Base-by-base conservation (phyloP, 2,888 invertebrate genomes). In the Harpagoxenus sublaevis region DNA sequence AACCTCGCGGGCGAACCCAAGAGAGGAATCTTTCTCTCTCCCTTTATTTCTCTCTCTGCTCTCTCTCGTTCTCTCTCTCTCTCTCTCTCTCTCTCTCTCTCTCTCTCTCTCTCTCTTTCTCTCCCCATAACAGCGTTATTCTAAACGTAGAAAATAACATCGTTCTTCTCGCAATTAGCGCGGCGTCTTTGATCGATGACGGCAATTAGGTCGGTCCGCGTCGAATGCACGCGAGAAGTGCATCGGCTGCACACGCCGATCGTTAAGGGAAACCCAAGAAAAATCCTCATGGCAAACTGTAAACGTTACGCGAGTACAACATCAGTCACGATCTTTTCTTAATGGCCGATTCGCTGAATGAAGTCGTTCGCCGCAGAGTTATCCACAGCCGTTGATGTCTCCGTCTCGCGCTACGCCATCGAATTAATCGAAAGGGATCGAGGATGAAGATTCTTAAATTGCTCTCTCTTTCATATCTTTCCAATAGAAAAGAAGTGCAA, bases 1-100 rank as follows among this genome's bases (percentile, higher is more conserved):
- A 93, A 91, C 92, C 91, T 90, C 88, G 84, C 90, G 84, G 87
- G 60, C 85, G 71, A 88, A 83, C 71, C 48, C n/a, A 15, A 79
- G 83, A 86, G 65, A 70, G 55, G 48, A 55, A 70, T 53, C 45
- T 63, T 15, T 71, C 51, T 84, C 35, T 53, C 18, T 8, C 45
- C n/a, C 70, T 18, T 42, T 6, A 31, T 42, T 71, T 51, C 84
- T 77, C 81, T 78, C 71, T 45, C 42, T 42, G 23, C 45, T 60
- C n/a, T 45, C 12, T 48, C 74, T 51, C 83, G n/a, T n/a, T n/a
- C n/a, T n/a, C n/a, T n/a, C n/a, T n/a, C n/a, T n/a, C n/a, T n/a
- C n/a, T n/a, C 18, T 35, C 18, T 6, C 31, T 35, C 18, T 6
- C 42, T 28, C 70, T 48, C 74, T 51, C 83, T 74, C 81, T 78